A percentile compares a stretch with the other conserved stretches of the same genome.
These are phyloP conservation scores for Drosophila mayaguana DNA, from an alignment of 2,888 invertebrate genomes.

Conservation along the genomic window DNA sequence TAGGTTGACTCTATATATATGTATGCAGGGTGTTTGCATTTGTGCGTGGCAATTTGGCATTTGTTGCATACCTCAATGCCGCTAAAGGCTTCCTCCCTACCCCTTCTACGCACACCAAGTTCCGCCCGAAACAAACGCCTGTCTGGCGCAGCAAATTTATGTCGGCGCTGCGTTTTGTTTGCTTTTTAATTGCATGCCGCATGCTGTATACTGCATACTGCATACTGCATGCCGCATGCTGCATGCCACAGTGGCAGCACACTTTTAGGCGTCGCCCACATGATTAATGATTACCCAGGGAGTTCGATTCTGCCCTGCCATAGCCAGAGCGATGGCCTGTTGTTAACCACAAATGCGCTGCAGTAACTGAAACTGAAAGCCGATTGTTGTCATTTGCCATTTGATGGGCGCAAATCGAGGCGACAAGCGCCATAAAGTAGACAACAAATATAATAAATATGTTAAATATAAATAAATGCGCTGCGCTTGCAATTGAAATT, in stretches of 20 bases:
- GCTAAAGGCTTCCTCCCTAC: background rate
- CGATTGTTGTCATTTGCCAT: conserved; percentile 76
- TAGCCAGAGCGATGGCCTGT: background rate
- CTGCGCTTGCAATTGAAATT: conserved; percentile 24
- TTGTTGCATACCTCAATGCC: conserved; percentile 48
- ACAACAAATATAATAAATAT: conserved; percentile 38
- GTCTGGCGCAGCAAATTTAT: conserved; percentile 62
- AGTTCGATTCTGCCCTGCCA: conserved; percentile 1
- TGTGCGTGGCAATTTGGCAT: conserved; percentile 18
- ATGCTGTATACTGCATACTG: no score
- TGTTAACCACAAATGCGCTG: conserved; percentile 62
- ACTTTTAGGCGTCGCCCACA: conserved; percentile 68
- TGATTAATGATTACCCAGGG: conserved; percentile 69
- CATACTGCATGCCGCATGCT: conserved; percentile 26
- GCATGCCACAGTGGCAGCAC: conserved; percentile 26
- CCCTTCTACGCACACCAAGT: background rate
- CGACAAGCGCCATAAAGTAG: conserved; percentile 44
- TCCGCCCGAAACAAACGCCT: background rate
- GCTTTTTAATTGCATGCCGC: conserved; percentile 67
- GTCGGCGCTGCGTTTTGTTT: conserved; percentile 55
- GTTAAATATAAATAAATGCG: conserved; percentile 14
- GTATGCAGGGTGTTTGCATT: background rate
- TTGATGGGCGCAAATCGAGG: conserved; percentile 68
- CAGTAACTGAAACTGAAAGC: conserved; percentile 52
- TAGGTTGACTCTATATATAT: conserved; percentile 20